Base-by-base conservation (phyloP, 2,888 invertebrate genomes). In the Heterodera filipjevi region DNA sequence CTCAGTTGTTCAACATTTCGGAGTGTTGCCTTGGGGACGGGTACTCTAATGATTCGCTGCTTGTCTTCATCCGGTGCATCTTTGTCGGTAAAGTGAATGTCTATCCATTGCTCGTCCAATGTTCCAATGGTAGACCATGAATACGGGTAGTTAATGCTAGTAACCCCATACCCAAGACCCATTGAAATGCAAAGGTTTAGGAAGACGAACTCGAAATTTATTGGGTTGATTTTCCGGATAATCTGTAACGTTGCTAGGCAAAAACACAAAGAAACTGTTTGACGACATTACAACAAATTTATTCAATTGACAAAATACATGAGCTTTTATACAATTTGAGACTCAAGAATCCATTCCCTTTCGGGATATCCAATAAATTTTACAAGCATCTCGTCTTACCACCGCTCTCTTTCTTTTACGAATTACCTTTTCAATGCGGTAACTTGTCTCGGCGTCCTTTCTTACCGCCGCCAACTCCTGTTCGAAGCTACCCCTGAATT, bases 171-270 rank as follows among this genome's bases (percentile, higher is more conserved):
- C 59, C 75, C 75, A 75, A 3, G 44, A 44, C 32, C 75, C 68
- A 66, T 32, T 33, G 32, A 75, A 75, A 32, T 75, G 68, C 6
- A 75, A 32, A 71, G 59, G 53, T 22, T 75, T 75, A 30, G 75
- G 75, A 30, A 75, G 39, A 19, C 49, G 75, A 71, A 75, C 75
- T 22, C 75, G 10, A 22, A 71, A 75, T 71, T 64, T 71, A 32
- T 75, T 75, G 1, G 53, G 75, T 75, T 49, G 53, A 49, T 75
- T 75, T 0, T 75, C 33, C 0, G 75, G 66, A 19, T 75, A 75
- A 59, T 64, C 75, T 0, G 53, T 19, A 16, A 64, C 66, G 32
- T 49, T 75, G 19, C 75, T 75, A 3, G 68, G 68, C 44, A 75
- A 75, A 16, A 44, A 64, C 44, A 75, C 66, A 75, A 33, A 71